Conservation (phyloP, 2,113 vertebrate genomes). For the Stegostoma tigrinum region DNA sequence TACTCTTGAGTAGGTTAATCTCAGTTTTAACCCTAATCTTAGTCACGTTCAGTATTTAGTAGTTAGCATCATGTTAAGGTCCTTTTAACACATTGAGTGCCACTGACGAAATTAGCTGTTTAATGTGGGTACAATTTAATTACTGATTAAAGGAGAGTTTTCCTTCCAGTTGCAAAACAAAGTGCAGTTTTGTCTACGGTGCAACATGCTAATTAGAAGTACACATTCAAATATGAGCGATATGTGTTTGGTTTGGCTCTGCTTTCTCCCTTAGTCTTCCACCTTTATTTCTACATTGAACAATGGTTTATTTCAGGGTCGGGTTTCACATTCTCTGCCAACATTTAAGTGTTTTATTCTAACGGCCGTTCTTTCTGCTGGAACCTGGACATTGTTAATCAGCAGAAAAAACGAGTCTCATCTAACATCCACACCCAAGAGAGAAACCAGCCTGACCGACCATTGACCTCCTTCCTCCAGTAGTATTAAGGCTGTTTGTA, state of each 20-base stretch:
- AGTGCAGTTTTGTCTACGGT: not conserved
- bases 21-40: constrained; percentile 15
- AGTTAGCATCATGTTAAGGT: not conserved
- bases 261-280: not conserved
- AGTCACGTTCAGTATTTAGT: constrained; percentile 10
- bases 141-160: constrained; percentile 4
- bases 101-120: not conserved
- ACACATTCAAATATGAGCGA: not conserved
- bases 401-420: not conserved
- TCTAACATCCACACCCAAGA: not conserved
- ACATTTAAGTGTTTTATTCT: not conserved
- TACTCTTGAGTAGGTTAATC: constrained; percentile 21
- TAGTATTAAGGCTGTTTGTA: not conserved
- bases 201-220: not conserved
- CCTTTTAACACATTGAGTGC: constrained; percentile 23
- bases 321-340: not conserved
- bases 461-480: not conserved
- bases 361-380: not conserved
- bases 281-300: not conserved
- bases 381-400: not conserved
- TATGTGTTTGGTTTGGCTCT: not conserved
- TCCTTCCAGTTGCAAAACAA: not conserved
- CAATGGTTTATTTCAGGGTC: not conserved
- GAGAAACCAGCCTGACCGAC: not conserved
- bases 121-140: constrained; percentile 27